A percentile compares a stretch with the other conserved stretches of the same genome.
phyloP scores from a whole-genome alignment of 1,140 invertebrate genomes.

The Drosophila novamexicana region DNA sequence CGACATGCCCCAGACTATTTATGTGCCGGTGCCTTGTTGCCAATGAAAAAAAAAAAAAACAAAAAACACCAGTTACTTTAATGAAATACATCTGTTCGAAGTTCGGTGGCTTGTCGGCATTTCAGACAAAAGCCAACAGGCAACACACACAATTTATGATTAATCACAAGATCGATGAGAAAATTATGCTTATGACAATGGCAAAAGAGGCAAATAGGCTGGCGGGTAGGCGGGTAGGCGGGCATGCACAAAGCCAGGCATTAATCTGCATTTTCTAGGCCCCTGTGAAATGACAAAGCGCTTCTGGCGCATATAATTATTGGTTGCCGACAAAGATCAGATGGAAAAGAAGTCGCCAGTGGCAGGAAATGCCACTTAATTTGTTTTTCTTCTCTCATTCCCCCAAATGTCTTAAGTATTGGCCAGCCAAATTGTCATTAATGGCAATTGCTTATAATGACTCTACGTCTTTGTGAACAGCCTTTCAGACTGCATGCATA shows the following conservation, averaged over 20 bases:
- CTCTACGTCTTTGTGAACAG: slow-evolving; percentile 57
- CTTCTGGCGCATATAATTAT: slow-evolving; percentile 80
- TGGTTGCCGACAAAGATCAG: slow-evolving; percentile 75
- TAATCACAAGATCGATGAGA: slow-evolving; percentile 83
- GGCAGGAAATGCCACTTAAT: slow-evolving; percentile 82
- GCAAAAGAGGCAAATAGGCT: slow-evolving; percentile 27
- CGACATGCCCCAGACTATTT: slow-evolving; percentile 1
- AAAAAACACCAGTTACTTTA: slow-evolving; percentile 65
- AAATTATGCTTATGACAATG: slow-evolving; percentile 82
- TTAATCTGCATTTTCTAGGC: slow-evolving; percentile 80
- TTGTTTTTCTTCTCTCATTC: slow-evolving; percentile 51
- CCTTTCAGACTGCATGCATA: slow-evolving; percentile 57
- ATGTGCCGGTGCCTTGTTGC: slow-evolving; percentile 38
- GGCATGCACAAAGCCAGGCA: slow-evolving; percentile 41
- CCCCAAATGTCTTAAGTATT: slow-evolving; percentile 67
- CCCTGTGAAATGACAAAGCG: slow-evolving; percentile 75
- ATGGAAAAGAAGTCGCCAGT: slow-evolving; percentile 59
- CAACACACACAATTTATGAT: slow-evolving; percentile 74
- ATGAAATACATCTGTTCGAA: slow-evolving; percentile 69
- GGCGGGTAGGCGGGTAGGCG: slow-evolving; percentile 28
- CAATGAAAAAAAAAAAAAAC: slow-evolving; percentile 34
- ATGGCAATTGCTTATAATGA: slow-evolving; percentile 80
- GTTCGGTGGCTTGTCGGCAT: slow-evolving; percentile 38
- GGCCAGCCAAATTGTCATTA: slow-evolving; percentile 75
- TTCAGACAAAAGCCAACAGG: slow-evolving; percentile 52